Conservation (phyloP, 1,140 invertebrate species). For the Atopsyche davidsoni region DNA sequence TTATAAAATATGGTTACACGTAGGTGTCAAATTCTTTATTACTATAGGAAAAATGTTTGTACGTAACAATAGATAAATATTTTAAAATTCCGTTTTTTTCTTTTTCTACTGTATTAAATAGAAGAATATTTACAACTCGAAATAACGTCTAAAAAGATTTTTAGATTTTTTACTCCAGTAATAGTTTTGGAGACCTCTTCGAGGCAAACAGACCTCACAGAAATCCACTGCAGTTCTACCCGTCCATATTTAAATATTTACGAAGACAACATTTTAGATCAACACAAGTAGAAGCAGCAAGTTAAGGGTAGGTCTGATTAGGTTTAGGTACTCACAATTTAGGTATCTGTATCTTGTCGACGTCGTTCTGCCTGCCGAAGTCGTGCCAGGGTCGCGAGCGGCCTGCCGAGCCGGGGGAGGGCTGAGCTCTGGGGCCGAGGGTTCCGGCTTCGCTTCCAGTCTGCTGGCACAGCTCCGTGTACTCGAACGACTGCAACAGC, state of each 20-base stretch:
- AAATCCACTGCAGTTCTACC: no score
- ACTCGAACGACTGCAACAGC: conserved; percentile 72
- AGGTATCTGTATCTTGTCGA: conserved; percentile 94
- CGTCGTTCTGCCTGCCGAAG: conserved; percentile 86
- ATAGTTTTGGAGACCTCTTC: no score
- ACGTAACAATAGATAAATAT: not conserved
- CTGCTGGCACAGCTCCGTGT: conserved; percentile 75
- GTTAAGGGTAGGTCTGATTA: not conserved
- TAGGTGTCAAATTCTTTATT: no score
- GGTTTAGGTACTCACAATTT: conserved; percentile 90
- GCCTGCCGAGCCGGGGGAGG: conserved; percentile 56
- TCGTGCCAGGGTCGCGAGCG: conserved; percentile 84
- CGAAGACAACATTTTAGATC: no score
- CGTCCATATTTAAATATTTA: no score
- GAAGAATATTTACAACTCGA: not conserved
- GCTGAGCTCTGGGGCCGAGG: conserved; percentile 54
- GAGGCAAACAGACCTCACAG: no score
- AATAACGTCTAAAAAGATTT: not conserved
- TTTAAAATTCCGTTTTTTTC: not conserved
- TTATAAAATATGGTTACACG: no score
- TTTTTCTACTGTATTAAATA: not conserved
- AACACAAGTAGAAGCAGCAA: no score
- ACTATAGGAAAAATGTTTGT: no score
- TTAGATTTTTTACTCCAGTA: not conserved
- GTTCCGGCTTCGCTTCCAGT: conserved; percentile 56